Evolutionary conservation across 2,888 invertebrate genomes (phyloP), one percentile per base, ranked within the genome.

Genomic region (Drosophila parthenogenetica): DNA sequence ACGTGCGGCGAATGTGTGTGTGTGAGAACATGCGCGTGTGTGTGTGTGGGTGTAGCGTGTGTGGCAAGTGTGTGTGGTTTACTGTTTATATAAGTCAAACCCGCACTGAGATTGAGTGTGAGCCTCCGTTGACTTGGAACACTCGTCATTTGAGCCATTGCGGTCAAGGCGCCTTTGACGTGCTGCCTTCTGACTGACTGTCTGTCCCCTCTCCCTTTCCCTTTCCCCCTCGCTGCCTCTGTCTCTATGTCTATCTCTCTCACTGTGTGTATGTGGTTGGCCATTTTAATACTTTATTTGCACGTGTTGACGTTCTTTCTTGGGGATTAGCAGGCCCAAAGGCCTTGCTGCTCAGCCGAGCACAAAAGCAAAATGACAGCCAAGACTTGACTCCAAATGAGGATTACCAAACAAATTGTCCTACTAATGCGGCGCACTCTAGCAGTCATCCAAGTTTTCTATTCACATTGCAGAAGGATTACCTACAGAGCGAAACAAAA

Each of bases 221-320:
- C 10, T 35, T 5, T 29, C 29, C 10, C 35, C 13, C 35, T 35
- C 32, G 2, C 35, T 35, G 11, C 13, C 13, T 35, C 35, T 35
- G 13, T 35, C 35, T 13, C 13, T 35, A 2, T 35, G 1, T 13
- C 35, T 35, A 11, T 35, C 35, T 35, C 35, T 13, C 35, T 35
- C 13, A 54, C 62, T 61, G 59, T 22, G 58, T 69, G 65, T 69
- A 51, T 68, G 45, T 69, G 69, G 64, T 48, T 54, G 61, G 46
- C 82, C 74, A 73, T 78, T 83, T 86, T 77, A 85, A 88, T 86
- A 70, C 78, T 78, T 83, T 89, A 84, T 87, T 84, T 85, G 85
- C 89, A 85, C 89, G 85, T 89, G 89, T 73, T 77, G 85, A 84
- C 87, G 71, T 70, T 69, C 68, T 14, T n/a, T 32, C 8, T 59